Evolutionary conservation across 2,888 invertebrate genomes (phyloP).

Genomic region (Hetaerina titia): DNA sequence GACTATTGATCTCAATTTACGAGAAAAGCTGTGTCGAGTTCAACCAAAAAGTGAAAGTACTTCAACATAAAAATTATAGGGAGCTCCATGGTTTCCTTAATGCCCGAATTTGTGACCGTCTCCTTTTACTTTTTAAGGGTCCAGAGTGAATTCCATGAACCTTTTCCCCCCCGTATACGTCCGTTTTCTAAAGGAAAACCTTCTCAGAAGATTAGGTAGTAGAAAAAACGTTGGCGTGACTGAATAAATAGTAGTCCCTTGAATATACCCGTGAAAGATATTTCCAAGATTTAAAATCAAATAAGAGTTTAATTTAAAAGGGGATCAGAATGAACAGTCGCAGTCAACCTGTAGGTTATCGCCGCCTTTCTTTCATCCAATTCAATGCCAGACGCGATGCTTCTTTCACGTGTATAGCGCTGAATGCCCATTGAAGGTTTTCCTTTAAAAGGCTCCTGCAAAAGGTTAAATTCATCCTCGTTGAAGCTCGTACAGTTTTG

Average conservation of each 20-base stretch:
- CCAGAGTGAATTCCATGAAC: neutral
- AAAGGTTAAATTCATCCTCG: neutral
- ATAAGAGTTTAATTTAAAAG: neutral
- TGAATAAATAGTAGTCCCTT: neutral
- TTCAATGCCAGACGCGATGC: neutral
- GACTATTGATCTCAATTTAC: neutral
- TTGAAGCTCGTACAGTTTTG: no score
- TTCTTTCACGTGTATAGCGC: neutral
- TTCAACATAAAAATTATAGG: neutral
- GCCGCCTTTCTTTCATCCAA: neutral
- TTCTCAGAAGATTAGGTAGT: neutral
- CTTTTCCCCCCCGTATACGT: neutral
- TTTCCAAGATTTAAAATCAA: neutral
- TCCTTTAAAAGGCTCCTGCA: neutral
- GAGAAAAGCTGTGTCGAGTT: neutral
- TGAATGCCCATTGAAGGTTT: neutral
- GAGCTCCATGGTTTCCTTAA: neutral
- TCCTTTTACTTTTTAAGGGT: neutral
- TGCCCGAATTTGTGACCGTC: neutral
- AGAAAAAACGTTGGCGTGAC: neutral
- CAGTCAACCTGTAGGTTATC: neutral
- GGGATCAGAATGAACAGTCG: neutral
- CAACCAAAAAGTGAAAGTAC: neutral
- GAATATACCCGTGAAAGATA: neutral
- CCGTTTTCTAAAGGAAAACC: neutral